Evolutionary conservation across 2,113 vertebrate genomes (phyloP), one percentile per base, ranked within the genome.

Genomic region (Cephalopholis sonnerati): DNA sequence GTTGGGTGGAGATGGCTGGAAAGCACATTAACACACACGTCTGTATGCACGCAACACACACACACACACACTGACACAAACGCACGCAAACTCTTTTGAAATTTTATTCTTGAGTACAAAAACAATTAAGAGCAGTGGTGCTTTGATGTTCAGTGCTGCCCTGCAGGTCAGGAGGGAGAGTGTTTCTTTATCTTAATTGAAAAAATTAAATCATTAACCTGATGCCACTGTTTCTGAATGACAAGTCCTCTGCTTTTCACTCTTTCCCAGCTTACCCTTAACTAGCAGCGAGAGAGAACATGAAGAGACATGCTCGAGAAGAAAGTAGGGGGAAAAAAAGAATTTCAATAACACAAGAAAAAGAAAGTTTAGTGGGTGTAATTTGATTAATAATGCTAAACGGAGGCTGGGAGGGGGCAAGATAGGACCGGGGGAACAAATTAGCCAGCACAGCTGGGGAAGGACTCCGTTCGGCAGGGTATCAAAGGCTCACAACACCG

Each of bases 191-290:
- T 96, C 94, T 95, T 94, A 95, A 96, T 95, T 95, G 92, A 93
- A 95, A 96, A 95, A 95, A 94, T 91, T 77, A 93, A 95, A 94
- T 94, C 93, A 95, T 95, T 95, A 95, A 96, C 94, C 92, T 93
- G 93, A 96, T 90, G 91, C 87, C 82, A 90, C 90, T 81, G 81
- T 91, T 90, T 92, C 89, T 89, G 79, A 88, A 90, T 86, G 87
- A 89, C 81, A 90, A 91, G 91, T 89, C 79, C 87, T 87, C 77
- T 7, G 64, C 71, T 67, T 83, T 59, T 78, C 70, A 51, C 48
- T 89, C 72, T 48, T 91, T 85, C 72, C 36, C 74, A 73, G 74
- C 58, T 59, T 54, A 54, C 59, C 77, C 74, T 84, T 25, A 58
- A 84, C 81, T 20, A 48, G 74, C 74, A 51, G 73, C 18, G 27